Base-by-base conservation (phyloP, 2,888 invertebrate species). In the Drosophila conformis region DNA sequence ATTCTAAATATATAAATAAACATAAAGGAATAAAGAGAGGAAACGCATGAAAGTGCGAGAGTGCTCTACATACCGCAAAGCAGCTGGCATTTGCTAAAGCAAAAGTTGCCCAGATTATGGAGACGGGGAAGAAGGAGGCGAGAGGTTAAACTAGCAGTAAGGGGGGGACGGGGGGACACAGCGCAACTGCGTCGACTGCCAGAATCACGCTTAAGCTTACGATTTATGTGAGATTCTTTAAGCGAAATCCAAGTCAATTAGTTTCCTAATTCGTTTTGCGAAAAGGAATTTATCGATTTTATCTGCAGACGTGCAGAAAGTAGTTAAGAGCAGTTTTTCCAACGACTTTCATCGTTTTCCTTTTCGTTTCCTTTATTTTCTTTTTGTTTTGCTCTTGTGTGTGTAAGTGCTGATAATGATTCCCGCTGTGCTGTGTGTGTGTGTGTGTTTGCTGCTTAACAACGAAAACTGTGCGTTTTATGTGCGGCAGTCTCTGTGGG, bases 281-380 rank as follows among this genome's bases (percentile, higher is more conserved):
- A 84, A 90, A 89, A 90, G 89, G 85, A 87, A 87, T 87, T 87
- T 87, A 87, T 87, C 89, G 87, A 87, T 87, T 87, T 90, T 90
- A 87, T 87, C 87, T 89, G 89, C 87, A 89, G 89, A 90, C 87
- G 87, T 87, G 90, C 87, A 90, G 87, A 90, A 87, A 87, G 87
- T 87, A 90, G 89, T 89, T 90, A 87, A 87, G 87, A 84, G 73
- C 85, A 87, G 89, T 87, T 83, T 73, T 71, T 66, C 72, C 78
- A 57, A 63, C 67, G 56, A 74, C 70, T 79, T 74, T 69, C 67
- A 66, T 62, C 58, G 54, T 65, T 72, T 75, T 67, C 57, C 54
- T 59, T 67, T 38, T 31, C n/a, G 2, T 21, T 46, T 21, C 38
- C 25, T 21, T 21, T 40, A 46, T 46, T 46, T 46, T 48, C 27